These are phyloP conservation scores for Metridium senile DNA, from an alignment of 92 coral and sea anemone species.

Conservation along the genomic window DNA sequence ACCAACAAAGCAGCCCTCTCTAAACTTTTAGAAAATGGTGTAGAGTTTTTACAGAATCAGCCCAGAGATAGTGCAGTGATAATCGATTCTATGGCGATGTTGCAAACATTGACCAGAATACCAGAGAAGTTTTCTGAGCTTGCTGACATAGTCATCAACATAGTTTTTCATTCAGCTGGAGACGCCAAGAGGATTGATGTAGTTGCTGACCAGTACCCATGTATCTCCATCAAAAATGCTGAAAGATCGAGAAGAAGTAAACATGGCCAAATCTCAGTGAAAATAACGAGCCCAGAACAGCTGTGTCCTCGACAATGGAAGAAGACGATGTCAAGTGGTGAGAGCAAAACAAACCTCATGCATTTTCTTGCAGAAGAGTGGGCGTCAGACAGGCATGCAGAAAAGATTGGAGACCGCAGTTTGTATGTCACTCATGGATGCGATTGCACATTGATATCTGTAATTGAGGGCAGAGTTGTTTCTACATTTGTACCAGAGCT, in stretches of 20 bases:
- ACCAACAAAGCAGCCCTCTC: too few relatives aligned
- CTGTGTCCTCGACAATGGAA: too few relatives aligned
- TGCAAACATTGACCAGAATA: conserved; percentile 34
- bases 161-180: conserved; percentile 14
- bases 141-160: conserved; percentile 32
- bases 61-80: too few relatives aligned
- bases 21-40: too few relatives aligned
- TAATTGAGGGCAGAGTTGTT: too few relatives aligned
- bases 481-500: too few relatives aligned
- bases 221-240: conserved; percentile 47
- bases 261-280: conserved; percentile 30
- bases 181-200: conserved; percentile 49
- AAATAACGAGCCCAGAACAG: conserved; percentile 52
- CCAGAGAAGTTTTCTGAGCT: conserved; percentile 47
- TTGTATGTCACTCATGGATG: conserved; percentile 28
- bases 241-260: conserved; percentile 48
- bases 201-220: conserved; percentile 61
- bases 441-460: conserved; percentile 22
- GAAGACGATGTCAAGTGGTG: conserved; percentile 42
- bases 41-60: too few relatives aligned
- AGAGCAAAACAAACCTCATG: conserved; percentile 46
- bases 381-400: conserved; percentile 19
- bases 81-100: background rate
- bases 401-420: conserved; percentile 16
- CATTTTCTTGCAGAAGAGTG: conserved; percentile 41